phyloP scores from a whole-genome alignment of 1,140 invertebrate genomes.

The Argopecten irradians region DNA sequence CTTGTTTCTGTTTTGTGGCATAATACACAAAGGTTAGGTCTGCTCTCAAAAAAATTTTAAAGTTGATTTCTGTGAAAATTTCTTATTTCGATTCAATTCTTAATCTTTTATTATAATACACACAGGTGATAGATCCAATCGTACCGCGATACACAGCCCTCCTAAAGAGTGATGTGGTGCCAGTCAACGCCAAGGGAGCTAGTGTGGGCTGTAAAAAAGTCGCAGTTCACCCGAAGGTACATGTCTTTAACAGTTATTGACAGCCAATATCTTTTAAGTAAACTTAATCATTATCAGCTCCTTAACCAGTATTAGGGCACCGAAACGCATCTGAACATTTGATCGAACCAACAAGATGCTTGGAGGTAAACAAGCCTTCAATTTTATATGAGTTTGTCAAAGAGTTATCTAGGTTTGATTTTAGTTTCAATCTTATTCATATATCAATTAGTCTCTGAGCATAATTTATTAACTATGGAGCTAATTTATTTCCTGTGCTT shows the following conservation, averaged over 20 bases:
- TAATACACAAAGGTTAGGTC: too few relatives aligned
- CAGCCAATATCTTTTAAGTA: neutral
- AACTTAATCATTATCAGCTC: neutral
- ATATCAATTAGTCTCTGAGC: too few relatives aligned
- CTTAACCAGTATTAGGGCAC: neutral
- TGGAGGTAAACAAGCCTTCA: too few relatives aligned
- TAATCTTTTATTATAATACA: slow-evolving; percentile 31
- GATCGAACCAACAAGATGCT: too few relatives aligned
- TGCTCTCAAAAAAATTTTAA: neutral
- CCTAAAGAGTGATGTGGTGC: slow-evolving; percentile 81
- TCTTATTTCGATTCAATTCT: neutral
- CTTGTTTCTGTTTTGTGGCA: neutral
- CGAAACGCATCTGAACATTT: too few relatives aligned
- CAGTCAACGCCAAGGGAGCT: slow-evolving; percentile 85
- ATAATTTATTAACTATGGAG: too few relatives aligned
- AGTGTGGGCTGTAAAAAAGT: slow-evolving; percentile 82
- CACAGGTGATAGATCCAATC: slow-evolving; percentile 92
- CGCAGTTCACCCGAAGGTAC: slow-evolving; percentile 92
- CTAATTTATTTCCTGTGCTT: too few relatives aligned
- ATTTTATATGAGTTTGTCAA: too few relatives aligned
- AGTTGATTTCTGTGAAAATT: neutral
- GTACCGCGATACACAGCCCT: slow-evolving; percentile 96
- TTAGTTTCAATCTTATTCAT: too few relatives aligned
- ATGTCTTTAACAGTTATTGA: neutral
- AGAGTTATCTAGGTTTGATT: too few relatives aligned